Conservation (phyloP, 2,797 vertebrate species). For the Brachyrhaphis roseni region DNA sequence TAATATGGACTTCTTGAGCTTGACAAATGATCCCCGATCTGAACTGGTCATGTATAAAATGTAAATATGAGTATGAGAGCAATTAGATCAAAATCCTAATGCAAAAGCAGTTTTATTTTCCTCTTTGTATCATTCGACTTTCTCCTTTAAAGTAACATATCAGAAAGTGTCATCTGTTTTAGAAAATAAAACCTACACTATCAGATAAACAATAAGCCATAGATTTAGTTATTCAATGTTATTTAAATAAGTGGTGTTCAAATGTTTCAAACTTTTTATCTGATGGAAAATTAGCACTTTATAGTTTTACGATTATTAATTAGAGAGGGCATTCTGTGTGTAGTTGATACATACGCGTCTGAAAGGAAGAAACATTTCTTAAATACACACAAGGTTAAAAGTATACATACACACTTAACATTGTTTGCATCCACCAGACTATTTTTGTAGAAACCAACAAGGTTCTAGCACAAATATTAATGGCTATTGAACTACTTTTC, state of each 20-base stretch:
- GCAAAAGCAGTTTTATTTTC: slow-evolving; percentile 54
- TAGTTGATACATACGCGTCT: not conserved
- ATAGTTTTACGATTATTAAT: not conserved
- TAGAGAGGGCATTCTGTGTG: not conserved
- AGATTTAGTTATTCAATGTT: slow-evolving; percentile 44
- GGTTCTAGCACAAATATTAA: not conserved
- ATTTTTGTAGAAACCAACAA: not conserved
- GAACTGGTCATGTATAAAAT: slow-evolving; percentile 50
- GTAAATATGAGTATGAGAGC: slow-evolving; percentile 49
- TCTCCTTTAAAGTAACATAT: slow-evolving; percentile 56
- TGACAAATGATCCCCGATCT: slow-evolving; percentile 27
- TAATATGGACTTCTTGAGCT: slow-evolving; percentile 46
- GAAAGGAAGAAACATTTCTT: not conserved
- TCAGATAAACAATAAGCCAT: slow-evolving; percentile 33
- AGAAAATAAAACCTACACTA: slow-evolving; percentile 22
- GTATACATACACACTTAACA: not conserved
- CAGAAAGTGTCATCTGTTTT: slow-evolving; percentile 35
- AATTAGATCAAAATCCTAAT: slow-evolving; percentile 35
- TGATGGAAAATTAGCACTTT: slow-evolving; percentile 15
- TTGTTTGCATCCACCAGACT: not conserved
- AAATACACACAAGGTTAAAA: not conserved
- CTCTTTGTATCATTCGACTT: slow-evolving; percentile 61
- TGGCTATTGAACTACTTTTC: not conserved
- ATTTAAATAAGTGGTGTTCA: slow-evolving; percentile 62
- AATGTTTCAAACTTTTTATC: slow-evolving; percentile 53